Evolutionary conservation across 1,140 invertebrate species (phyloP), one percentile per base, ranked within the genome.

Genomic region (Zaprionus davidi): DNA sequence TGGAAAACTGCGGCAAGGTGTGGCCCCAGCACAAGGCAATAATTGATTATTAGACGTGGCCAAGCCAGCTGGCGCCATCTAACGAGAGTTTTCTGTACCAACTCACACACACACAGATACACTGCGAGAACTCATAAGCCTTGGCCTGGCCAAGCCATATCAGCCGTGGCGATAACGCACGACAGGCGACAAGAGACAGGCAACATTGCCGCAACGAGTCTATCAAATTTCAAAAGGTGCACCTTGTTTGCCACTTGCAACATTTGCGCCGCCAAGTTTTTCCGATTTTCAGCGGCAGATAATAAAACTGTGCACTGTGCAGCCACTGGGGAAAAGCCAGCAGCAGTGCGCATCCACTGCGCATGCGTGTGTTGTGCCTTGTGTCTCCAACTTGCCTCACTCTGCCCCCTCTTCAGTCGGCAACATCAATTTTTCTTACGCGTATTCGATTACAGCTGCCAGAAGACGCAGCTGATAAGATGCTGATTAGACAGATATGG

Each of bases 191-290:
- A 34, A 34, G 31, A 34, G 31, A 34, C 67, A 74, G 41, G 67
- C 59, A 49, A 66, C 64, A 84, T 58, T 67, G 59, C 67, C 51
- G 73, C 80, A 85, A 79, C 82, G 65, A 74, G 78, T 88, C 71
- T 88, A 88, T 88, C 84, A 88, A 90, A 90, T 88, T 88, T 90
- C 84, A 76, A 76, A 81, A 71, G 78, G 26, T 31, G 26, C 53
- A 28, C 15, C 82, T 82, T 86, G 76, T 69, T 82, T 64, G 59
- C 51, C 72, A 71, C 81, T 74, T 82, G 67, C 38, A 55, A 46
- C 34, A 36, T 67, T 34, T 34, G 31, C 31, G 31, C 31, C 31
- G 31, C 31, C 31, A 34, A 34, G 9, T 11, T 34, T 53, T 70
- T 63, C 71, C 62, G 82, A 85, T 85, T 78, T 41, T 36, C 69